Base-by-base conservation (phyloP, 2,113 vertebrate genomes). In the Cavia porcellus region DNA sequence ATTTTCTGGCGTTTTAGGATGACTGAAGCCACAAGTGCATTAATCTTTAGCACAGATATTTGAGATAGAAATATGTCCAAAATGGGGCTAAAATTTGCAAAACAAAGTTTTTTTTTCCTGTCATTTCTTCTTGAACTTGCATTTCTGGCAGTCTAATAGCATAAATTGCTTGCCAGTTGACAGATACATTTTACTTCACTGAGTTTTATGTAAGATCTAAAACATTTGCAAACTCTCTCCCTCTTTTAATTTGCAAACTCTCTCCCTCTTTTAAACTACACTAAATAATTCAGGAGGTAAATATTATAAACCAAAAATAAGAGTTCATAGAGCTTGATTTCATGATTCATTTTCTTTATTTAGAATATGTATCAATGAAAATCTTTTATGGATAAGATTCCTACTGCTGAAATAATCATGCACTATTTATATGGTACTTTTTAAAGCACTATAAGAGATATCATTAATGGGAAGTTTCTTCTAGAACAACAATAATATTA, bases 311-410 rank as follows among this genome's bases (percentile, higher is more conserved):
- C 12, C 55, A 13, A 83, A 88, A 75, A 84, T 86, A 38, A 87
- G 22, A 83, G 7, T n/a, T 75, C 17, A 45, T 1, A 15, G 13
- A 97, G 19, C 13, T 88, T 96, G 88, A 95, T 61, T 97, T 90
- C 74, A 86, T 42, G 81, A 50, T 11, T 2, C 45, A 4, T 52
- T 75, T 86, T 30, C 84, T 59, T 93, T 32, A 90, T 77, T 93
- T 90, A 90, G 77, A 95, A 81, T 32, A 12, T 2, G 70, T 74
- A 42, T 85, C 62, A 93, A 64, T 1, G 68, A 89, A 93, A 77
- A 77, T 32, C 11, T 10, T 82, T 77, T 45, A 80, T 47, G 1
- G 20, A 61, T 35, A 59, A 0, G 1, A 57, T 90, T 35, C 17
- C 5, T 93, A 10, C 38, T 30, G 20, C 15, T 91, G 3, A 52